Conservation (phyloP, 2,888 invertebrate genomes). For the Cheilosia impressa region DNA sequence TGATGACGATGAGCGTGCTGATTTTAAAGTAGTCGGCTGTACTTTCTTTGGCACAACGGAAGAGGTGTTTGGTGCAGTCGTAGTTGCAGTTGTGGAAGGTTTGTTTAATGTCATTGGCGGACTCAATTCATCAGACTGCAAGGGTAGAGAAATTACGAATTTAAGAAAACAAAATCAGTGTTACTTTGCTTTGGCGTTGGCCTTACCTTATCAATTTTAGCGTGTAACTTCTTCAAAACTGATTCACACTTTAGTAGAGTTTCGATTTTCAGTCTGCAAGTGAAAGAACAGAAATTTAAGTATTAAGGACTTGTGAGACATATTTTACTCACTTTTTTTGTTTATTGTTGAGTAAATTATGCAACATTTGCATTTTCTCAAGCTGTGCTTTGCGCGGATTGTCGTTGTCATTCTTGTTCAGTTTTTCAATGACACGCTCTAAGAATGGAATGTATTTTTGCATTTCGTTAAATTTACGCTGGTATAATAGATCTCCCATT, state of each 20-base stretch:
- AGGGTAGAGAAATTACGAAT: neutral
- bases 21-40: conserved; percentile 24
- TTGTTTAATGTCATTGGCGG: conserved; percentile 26
- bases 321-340: conserved; percentile 78
- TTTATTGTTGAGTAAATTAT: conserved; percentile 77
- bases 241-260: conserved; percentile 79
- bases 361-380: conserved; percentile 79
- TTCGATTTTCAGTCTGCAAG: conserved; percentile 78
- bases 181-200: neutral
- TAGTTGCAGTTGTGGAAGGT: conserved; percentile 24
- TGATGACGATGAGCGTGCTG: neutral
- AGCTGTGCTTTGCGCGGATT: conserved; percentile 78
- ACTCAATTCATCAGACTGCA: conserved; percentile 62
- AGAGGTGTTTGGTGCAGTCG: conserved; percentile 9
- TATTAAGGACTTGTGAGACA: neutral
- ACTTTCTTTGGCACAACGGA: conserved; percentile 49
- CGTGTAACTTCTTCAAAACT: conserved; percentile 78
- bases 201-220: conserved; percentile 79
- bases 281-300: neutral
- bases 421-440: conserved; percentile 87
- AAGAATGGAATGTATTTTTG: conserved; percentile 89
- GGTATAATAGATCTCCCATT: conserved; percentile 76
- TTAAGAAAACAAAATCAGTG: neutral
- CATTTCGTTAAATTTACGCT: conserved; percentile 77
- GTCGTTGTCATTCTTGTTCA: conserved; percentile 84